Base-by-base conservation (phyloP, 1,140 invertebrate species). In the Papilio helenus region DNA sequence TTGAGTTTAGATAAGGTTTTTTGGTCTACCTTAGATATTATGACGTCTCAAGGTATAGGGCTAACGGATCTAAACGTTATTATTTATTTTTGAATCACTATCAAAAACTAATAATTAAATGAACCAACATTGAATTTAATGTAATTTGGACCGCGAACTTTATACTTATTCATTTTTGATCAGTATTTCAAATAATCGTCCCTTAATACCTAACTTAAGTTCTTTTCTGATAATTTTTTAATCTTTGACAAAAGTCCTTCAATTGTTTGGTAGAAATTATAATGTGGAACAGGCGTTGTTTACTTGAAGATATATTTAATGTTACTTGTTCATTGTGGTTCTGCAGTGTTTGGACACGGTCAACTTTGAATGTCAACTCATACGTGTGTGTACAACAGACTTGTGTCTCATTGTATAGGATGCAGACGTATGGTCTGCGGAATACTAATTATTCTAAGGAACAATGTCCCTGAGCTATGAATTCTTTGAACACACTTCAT, bases 301-400 rank as follows among this genome's bases (percentile, higher is more conserved):
- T 80, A 83, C 81, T 76, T 81, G 79, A 80, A 84, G 80, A 84
- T 58, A 81, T 84, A 78, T 90, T 82, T 84, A 86, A 86, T 87
- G 86, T 87, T 81, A 81, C 81, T 84, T 80, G 83, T 83, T 83
- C 85, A 88, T 92, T 92, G 86, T 88, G 34, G 23, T 65, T 34
- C 46, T 14, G 29, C 29, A 61, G 9, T 81, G 65, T 82, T 93
- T 92, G 83, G 92, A 92, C 87, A 93, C 90, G 92, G 92, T 91
- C 88, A 88, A 88, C 80, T 90, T 85, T 92, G 89, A 92, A 92
- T 91, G 90, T 90, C 88, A 91, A 83, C 85, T 80, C 68, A 82
- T 83, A 86, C 83, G 81, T 85, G 85, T 84, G 79, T 82, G 82
- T 83, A 84, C 46, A 29, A 44, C 58, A 83, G 74, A 74, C 83